Percentiles rank a stretch among this genome's conserved stretches.
phyloP scores from a whole-genome alignment of 2,113 vertebrate species.

The Ancistrus triradiatus region DNA sequence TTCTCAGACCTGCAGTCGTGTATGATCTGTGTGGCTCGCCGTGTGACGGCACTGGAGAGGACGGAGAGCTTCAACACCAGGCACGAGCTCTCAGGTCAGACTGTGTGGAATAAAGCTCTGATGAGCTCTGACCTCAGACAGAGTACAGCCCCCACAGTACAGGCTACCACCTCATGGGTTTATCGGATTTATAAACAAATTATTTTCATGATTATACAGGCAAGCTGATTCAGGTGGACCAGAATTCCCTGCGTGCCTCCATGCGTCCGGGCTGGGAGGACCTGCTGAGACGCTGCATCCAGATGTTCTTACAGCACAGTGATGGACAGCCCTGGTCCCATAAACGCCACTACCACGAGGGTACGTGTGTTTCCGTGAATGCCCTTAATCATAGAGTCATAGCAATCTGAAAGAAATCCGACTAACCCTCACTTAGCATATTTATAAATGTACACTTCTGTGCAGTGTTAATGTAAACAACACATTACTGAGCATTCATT shows the following conservation, averaged over 20 bases:
- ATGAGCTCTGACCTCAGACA: too few species aligned
- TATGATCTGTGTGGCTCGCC: conserved; percentile 97
- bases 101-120: too few species aligned
- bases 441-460: too few species aligned
- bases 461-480: too few species aligned
- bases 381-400: too few species aligned
- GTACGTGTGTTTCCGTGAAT: too few species aligned
- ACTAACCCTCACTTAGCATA: too few species aligned
- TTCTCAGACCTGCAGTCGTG: conserved; percentile 93
- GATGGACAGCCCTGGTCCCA: conserved; percentile 93
- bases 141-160: too few species aligned
- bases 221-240: conserved; percentile 93
- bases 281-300: conserved; percentile 87
- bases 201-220: conserved; percentile 63
- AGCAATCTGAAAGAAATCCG: too few species aligned
- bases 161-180: too few species aligned
- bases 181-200: background rate
- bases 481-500: too few species aligned
- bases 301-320: conserved; percentile 90
- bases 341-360: conserved; percentile 95
- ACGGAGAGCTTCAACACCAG: conserved; percentile 93
- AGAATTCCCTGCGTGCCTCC: conserved; percentile 82
- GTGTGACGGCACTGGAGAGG: conserved; percentile 82
- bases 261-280: conserved; percentile 97
- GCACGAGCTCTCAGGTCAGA: conserved; percentile 90